Evolutionary conservation across 2,888 invertebrate genomes (phyloP).

Genomic region (Pandemis cinnamomeana): DNA sequence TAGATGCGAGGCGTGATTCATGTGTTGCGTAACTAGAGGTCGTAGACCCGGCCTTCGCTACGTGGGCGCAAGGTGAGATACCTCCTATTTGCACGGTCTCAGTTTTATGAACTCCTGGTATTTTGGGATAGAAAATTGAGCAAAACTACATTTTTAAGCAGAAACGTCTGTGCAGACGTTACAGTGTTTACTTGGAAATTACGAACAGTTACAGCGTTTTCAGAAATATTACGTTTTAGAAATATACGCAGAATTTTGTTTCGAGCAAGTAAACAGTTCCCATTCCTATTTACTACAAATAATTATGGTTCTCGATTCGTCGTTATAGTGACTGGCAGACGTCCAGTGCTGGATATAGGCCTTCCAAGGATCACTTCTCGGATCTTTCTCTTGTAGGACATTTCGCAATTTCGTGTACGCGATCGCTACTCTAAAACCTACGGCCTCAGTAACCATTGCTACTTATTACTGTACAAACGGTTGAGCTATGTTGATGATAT

Average conservation of each 20-base stretch:
- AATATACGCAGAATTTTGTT: background rate
- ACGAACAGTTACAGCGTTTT: background rate
- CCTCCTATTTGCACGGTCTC: background rate
- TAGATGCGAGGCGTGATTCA: constrained; percentile 32
- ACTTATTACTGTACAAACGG: no score
- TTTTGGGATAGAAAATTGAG: background rate
- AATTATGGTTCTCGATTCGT: no score
- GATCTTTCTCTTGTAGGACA: no score
- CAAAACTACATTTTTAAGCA: background rate
- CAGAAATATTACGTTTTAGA: background rate
- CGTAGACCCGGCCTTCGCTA: constrained; percentile 37
- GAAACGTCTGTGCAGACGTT: background rate
- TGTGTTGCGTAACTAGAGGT: constrained; percentile 26
- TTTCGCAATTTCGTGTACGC: no score
- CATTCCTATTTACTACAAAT: no score
- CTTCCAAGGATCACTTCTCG: no score
- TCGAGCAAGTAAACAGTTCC: background rate
- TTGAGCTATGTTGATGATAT: no score
- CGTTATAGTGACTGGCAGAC: no score
- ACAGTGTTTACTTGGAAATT: background rate
- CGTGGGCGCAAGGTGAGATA: constrained; percentile 34
- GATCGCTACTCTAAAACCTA: no score
- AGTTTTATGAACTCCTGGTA: constrained; percentile 9
- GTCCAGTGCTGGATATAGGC: no score
- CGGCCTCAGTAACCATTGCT: no score